These are phyloP conservation scores for Tetraodon nigroviridis DNA, from an alignment of 2,113 vertebrate species.

Conservation along the genomic window DNA sequence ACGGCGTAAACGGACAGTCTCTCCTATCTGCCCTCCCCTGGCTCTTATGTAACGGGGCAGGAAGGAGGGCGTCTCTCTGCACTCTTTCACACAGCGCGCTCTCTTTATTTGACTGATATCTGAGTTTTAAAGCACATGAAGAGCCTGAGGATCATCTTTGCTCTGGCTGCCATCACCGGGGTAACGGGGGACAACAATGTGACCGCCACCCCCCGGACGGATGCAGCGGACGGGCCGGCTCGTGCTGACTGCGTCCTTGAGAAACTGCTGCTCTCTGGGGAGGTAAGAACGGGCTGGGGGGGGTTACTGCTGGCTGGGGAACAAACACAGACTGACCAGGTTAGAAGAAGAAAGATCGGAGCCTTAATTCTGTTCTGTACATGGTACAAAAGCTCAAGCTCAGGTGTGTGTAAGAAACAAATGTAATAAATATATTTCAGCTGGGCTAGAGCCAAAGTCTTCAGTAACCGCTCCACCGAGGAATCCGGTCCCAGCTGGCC, in stretches of 20 bases:
- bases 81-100: conserved; percentile 5
- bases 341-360: background rate
- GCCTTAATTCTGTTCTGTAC: conserved; percentile 41
- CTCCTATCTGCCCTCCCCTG: conserved; percentile 16
- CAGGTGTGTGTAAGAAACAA: conserved; percentile 18
- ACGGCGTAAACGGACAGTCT: conserved; percentile 37
- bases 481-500: conserved; percentile 23
- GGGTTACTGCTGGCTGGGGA: no score
- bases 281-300: conserved; percentile 39
- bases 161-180: conserved; percentile 30
- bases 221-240: background rate
- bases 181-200: conserved; percentile 17
- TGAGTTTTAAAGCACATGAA: conserved; percentile 18
- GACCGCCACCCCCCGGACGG: conserved; percentile 2
- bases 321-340: background rate
- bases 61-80: conserved; percentile 21
- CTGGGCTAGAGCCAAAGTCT: background rate
- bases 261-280: background rate
- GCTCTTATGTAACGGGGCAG: conserved; percentile 21
- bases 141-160: conserved; percentile 28
- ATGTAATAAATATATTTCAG: conserved; percentile 42
- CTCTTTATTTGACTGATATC: conserved; percentile 1
- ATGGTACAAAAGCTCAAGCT: conserved; percentile 51
- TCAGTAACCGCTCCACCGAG: background rate
- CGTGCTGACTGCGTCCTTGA: conserved; percentile 28